Conservation (phyloP, 2,797 vertebrate species). For the Salarias fasciatus region DNA sequence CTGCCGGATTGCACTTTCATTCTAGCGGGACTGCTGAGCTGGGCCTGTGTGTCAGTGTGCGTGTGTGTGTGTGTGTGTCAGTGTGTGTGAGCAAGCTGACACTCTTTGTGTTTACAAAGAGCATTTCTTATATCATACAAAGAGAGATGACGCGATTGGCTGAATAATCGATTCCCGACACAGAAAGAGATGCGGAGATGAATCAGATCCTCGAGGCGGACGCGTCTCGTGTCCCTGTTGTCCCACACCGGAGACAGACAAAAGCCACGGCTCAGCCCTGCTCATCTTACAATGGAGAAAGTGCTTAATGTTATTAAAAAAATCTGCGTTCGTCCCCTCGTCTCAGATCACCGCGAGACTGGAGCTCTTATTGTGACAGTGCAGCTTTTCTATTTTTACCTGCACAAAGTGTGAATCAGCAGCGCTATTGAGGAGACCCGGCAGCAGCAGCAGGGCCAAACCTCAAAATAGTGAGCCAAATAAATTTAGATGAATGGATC, state of each 20-base stretch:
- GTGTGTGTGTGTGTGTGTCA: no score
- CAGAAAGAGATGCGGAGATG: conserved; percentile 12
- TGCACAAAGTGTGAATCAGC: conserved; percentile 65
- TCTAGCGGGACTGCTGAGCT: conserved; percentile 24
- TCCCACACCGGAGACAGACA: conserved; percentile 58
- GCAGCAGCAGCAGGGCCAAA: conserved; percentile 37
- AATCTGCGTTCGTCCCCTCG: no score
- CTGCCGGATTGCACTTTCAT: conserved; percentile 42
- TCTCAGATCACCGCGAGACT: no score
- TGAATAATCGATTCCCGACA: conserved; percentile 39
- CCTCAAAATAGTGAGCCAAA: conserved; percentile 74
- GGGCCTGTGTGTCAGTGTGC: conserved; percentile 52
- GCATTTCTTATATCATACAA: conserved; percentile 56
- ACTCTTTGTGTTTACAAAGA: conserved; percentile 57
- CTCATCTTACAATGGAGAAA: conserved; percentile 69
- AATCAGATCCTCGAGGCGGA: conserved; percentile 31
- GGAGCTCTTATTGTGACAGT: conserved; percentile 1
- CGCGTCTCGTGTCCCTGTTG: conserved; percentile 60
- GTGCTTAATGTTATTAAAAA: conserved; percentile 19
- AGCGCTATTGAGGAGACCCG: conserved; percentile 43
- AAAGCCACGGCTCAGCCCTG: conserved; percentile 73
- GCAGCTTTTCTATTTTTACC: conserved; percentile 42
- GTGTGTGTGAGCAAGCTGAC: conserved; percentile 35
- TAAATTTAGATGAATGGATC: conserved; percentile 75
- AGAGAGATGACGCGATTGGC: conserved; percentile 58